Percentiles rank a stretch among this genome's conserved stretches.
phyloP scores from a whole-genome alignment of 2,113 vertebrate species.

The Synchiropus splendidus region DNA sequence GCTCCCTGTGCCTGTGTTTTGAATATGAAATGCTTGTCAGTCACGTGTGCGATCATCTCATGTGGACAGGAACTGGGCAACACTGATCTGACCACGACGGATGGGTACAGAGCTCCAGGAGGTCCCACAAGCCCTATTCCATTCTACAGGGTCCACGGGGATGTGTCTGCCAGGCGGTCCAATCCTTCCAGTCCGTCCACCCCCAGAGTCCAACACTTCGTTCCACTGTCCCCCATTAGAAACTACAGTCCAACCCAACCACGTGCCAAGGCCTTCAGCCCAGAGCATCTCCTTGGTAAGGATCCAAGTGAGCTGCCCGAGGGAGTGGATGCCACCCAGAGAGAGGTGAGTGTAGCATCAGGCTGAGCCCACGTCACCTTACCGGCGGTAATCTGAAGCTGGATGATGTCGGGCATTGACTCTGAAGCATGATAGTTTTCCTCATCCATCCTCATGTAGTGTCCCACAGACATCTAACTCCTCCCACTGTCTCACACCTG shows the following conservation, averaged over 20 bases:
- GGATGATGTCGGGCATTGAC: too few species aligned
- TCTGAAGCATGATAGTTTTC: too few species aligned
- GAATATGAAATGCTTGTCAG: too few species aligned
- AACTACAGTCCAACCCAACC: too few species aligned
- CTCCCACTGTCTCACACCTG: slow-evolving; percentile 3
- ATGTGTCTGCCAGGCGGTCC: slow-evolving; percentile 10
- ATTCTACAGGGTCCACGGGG: slow-evolving; percentile 13
- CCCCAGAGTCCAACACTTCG: background rate
- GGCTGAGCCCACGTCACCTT: too few species aligned
- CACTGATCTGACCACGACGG: slow-evolving; percentile 46
- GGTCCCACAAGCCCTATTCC: slow-evolving; percentile 27
- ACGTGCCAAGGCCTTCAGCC: slow-evolving; percentile 22
- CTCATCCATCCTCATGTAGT: too few species aligned
- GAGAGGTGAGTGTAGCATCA: slow-evolving; percentile 68
- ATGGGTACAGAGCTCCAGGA: slow-evolving; percentile 34
- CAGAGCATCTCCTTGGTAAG: slow-evolving; percentile 64
- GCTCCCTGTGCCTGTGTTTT: too few species aligned
- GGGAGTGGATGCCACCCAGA: slow-evolving; percentile 71
- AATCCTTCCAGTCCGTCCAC: slow-evolving; percentile 14
- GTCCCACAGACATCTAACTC: slow-evolving; percentile 12
- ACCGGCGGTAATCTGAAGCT: too few species aligned
- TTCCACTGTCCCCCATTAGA: background rate
- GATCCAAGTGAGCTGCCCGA: slow-evolving; percentile 64
- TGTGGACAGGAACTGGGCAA: slow-evolving; percentile 69
- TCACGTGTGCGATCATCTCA: too few species aligned